These are phyloP conservation scores for Oplegnathus fasciatus DNA, from an alignment of 2,113 vertebrate species.

Conservation along the genomic window DNA sequence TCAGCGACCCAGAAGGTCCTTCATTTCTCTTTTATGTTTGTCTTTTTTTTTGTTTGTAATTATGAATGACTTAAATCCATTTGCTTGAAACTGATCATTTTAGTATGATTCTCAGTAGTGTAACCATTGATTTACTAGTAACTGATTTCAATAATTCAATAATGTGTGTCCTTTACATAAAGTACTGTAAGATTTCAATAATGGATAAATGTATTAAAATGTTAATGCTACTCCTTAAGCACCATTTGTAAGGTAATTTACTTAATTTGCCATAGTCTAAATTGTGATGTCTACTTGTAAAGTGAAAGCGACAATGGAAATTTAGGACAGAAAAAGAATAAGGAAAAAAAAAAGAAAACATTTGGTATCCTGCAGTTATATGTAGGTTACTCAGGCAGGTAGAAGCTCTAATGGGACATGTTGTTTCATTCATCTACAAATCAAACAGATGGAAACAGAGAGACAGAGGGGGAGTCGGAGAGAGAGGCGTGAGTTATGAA, in stretches of 20 bases:
- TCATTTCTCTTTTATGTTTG: neutral
- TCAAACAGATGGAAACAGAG: slow-evolving; percentile 62
- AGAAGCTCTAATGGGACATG: slow-evolving; percentile 47
- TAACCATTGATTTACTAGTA: neutral
- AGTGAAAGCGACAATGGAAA: neutral
- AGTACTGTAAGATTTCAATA: neutral
- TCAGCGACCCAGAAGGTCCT: neutral
- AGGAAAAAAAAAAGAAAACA: slow-evolving; percentile 7
- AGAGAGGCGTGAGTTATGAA: slow-evolving; percentile 29
- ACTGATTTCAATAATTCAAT: neutral
- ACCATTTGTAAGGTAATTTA: neutral
- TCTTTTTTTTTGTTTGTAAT: neutral
- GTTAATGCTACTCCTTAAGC: neutral
- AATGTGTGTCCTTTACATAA: neutral
- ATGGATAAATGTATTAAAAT: neutral
- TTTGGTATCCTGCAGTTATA: slow-evolving; percentile 45
- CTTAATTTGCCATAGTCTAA: neutral
- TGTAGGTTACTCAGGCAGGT: slow-evolving; percentile 64
- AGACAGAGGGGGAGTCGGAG: slow-evolving; percentile 28
- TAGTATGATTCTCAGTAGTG: neutral
- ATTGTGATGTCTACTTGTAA: slow-evolving; percentile 4
- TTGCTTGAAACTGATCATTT: neutral
- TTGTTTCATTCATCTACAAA: slow-evolving; percentile 64
- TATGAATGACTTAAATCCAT: neutral
- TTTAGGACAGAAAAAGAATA: neutral